Base-by-base conservation (phyloP, 2,888 invertebrate species). In the Troides aeacus region DNA sequence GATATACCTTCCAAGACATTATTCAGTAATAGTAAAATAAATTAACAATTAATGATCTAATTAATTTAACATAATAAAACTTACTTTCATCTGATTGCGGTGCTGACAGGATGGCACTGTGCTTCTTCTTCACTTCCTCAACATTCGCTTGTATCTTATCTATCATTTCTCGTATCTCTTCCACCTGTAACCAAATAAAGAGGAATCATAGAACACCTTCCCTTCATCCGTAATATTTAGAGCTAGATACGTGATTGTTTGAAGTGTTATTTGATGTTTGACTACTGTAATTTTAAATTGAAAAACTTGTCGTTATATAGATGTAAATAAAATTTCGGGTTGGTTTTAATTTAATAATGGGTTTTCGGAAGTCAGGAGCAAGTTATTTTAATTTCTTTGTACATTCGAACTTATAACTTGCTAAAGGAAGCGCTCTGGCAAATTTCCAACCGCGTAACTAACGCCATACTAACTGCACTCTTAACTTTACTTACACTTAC, bases 61-160 rank as follows among this genome's bases (percentile, higher is more conserved):
- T 15, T 15, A 2, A 46, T 15, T 46, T 46, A 58, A 39, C 42
- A 65, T 12, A 46, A 66, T 66, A 66, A 53, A 73, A 95, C 97
- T 97, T 93, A 98, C 98, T 99, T 94, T 99, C 99, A 94, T 99
- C 99, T 89, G 98, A 98, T 90, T 98, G 98, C 80, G 99, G 99
- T 81, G 99, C 99, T 84, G 99, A 99, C 84, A 99, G 94, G 87
- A 99, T 99, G 93, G 98, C 97, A 94, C 99, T 99, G 94, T 99
- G 99, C 95, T 99, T 99, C 95, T 99, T 99, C 95, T 99, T 99
- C 74, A 99, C 99, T 90, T 99, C 99, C 88, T 99, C 99, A 78
- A 99, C 99, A 95, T 99, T 99, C 84, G 97, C 96, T 92, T 99
- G 98, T 88, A 99, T 99, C 94, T 98, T 98, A 93, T 99, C 99